Conservation (phyloP, 2,113 vertebrate genomes). For the Nesogale talazaci region DNA sequence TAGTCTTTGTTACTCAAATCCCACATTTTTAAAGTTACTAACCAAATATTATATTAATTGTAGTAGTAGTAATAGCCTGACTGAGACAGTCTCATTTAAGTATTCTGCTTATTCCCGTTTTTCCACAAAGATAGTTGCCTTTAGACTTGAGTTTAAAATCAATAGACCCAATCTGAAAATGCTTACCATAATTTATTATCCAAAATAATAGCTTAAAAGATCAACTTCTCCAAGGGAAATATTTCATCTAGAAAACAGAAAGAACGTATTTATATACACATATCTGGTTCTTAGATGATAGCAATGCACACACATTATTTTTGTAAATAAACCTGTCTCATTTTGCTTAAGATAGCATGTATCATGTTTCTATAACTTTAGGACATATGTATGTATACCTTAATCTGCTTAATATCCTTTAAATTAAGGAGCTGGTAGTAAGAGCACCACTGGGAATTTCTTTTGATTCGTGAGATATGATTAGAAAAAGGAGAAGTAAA, state of each 20-base stretch:
- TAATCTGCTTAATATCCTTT: not conserved
- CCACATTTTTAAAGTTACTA: not conserved
- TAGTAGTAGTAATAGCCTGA: not conserved
- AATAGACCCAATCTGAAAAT: not conserved
- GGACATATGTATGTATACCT: not conserved
- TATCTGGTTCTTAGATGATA: not conserved
- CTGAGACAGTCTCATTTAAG: not conserved
- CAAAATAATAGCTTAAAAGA: slow-evolving; percentile 17
- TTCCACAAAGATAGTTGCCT: not conserved
- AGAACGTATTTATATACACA: not conserved
- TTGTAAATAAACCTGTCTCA: not conserved
- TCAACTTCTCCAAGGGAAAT: not conserved
- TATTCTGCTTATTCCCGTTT: not conserved
- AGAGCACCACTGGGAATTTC: not conserved
- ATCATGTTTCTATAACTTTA: not conserved
- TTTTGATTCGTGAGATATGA: not conserved
- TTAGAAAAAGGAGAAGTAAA: not conserved
- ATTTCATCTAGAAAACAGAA: not conserved
- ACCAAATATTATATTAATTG: not conserved
- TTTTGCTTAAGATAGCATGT: not conserved
- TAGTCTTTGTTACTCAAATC: not conserved
- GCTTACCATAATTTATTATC: not conserved
- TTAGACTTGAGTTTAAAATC: not conserved
- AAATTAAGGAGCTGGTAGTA: not conserved
- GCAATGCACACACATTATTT: not conserved